Evolutionary conservation across 2,113 vertebrate genomes (phyloP), one percentile per base, ranked within the genome.

Genomic region (Ochotona curzoniae): DNA sequence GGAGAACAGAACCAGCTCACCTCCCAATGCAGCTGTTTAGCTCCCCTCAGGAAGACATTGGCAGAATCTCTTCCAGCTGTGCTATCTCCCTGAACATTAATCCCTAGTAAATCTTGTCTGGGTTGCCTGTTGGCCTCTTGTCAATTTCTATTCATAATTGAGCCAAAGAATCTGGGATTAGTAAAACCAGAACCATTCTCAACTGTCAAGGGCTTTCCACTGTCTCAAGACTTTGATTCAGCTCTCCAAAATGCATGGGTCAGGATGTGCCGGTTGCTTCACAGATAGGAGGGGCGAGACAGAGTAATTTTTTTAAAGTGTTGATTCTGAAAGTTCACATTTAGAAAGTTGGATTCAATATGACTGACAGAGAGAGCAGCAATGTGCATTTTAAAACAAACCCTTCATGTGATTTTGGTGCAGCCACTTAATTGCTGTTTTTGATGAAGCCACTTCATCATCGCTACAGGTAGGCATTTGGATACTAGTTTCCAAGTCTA

Each of bases 361-460:
- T 3, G 57, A 76, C 32, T 81, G 28, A 15, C 32, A 49, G 15
- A 25, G 9, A 7, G 26, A 91, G 87, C n/a, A 23, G 49, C 30
- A 47, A 83, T 70, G 21, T 60, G 2, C 30, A 66, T 49, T 94
- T 87, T 95, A 57, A 89, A 93, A 83, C 21, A 60, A n/a, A 26
- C 49, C 26, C 23, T 12, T 86, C 30, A 63, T 49, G 21, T 94
- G 30, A 80, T 84, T 90, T 90, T 83, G 51, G 86, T 60, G 32
- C 35, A 73, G 49, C 5, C 75, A 92, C 69, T 93, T 95, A 73
- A 69, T 85, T 67, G 66, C 10, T 66, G 35, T 18, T 89, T 66
- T 70, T 74, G 30, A 26, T 14, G 38, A 6, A 44, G 38, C 38
- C 38, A 44, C 38, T 44, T 44, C 38, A 44, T 44, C 38, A 44